phyloP scores from a whole-genome alignment of 2,113 vertebrate genomes.

The Mesocricetus auratus region DNA sequence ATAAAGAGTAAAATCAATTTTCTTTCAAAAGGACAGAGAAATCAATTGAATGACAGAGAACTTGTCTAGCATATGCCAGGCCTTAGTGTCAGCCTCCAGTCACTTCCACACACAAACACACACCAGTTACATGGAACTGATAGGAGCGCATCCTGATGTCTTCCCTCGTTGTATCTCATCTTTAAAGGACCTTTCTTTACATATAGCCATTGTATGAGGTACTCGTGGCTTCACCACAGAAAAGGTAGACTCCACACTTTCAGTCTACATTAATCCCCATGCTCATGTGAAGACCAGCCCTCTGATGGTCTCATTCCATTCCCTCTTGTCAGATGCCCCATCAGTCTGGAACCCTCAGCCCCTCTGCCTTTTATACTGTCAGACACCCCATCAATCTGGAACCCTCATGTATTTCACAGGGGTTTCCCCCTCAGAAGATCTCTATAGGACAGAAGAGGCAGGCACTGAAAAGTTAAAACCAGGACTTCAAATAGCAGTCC shows the following conservation, averaged over 20 bases:
- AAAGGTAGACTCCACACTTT: background rate
- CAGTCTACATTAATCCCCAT: background rate
- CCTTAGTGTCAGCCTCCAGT: background rate
- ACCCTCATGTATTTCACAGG: slow-evolving; percentile 27
- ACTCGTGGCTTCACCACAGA: background rate
- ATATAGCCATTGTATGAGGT: background rate
- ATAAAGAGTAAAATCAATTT: too few relatives aligned
- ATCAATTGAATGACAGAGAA: background rate
- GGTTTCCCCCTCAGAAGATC: background rate
- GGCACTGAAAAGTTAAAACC: background rate
- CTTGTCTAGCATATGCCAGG: background rate
- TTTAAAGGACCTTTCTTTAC: background rate
- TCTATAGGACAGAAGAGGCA: background rate
- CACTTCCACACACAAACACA: background rate
- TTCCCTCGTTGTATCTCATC: background rate
- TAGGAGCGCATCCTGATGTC: background rate
- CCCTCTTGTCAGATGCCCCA: too few relatives aligned
- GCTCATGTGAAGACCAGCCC: background rate
- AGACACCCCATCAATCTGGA: background rate
- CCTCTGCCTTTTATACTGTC: background rate
- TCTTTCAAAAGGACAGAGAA: background rate
- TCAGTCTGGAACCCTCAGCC: too few relatives aligned
- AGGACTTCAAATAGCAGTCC: slow-evolving; percentile 7
- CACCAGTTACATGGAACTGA: background rate
- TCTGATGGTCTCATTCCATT: background rate